Conservation (phyloP, 2,888 invertebrate species). For the Aphodius sticticus region DNA sequence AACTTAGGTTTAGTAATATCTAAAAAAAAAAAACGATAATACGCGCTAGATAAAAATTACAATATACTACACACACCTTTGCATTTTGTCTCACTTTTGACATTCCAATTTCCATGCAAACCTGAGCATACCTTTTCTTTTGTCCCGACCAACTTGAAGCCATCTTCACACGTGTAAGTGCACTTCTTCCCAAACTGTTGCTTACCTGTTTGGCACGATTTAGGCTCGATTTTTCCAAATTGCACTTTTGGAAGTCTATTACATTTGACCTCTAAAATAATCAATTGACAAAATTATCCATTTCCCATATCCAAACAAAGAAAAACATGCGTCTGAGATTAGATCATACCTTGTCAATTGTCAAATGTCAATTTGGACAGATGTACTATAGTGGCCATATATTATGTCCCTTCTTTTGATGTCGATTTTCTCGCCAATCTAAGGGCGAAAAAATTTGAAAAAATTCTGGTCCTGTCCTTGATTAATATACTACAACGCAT, state of each 20-base stretch:
- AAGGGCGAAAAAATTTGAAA: no score
- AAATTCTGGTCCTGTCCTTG: no score
- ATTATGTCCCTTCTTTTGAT: no score
- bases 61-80: constrained; percentile 37
- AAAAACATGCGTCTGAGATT: background rate
- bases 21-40: constrained; percentile 52
- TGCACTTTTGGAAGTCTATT: constrained; percentile 59
- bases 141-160: constrained; percentile 67
- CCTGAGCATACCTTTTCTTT: constrained; percentile 64
- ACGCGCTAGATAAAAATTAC: no score
- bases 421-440: no score
- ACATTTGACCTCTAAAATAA: constrained; percentile 56
- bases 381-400: no score
- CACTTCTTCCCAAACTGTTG: constrained; percentile 68
- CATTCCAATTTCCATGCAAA: constrained; percentile 65
- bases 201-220: constrained; percentile 64
- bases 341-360: constrained; percentile 14
- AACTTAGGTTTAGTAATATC: constrained; percentile 66
- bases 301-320: no score
- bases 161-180: constrained; percentile 65
- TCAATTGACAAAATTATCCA: no score
- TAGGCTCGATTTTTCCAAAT: constrained; percentile 64
- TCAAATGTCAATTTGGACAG: no score
- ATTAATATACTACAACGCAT: no score
- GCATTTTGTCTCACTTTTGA: constrained; percentile 55